Base-by-base conservation (phyloP, 2,888 invertebrate species). In the Oligia fasciuncula region DNA sequence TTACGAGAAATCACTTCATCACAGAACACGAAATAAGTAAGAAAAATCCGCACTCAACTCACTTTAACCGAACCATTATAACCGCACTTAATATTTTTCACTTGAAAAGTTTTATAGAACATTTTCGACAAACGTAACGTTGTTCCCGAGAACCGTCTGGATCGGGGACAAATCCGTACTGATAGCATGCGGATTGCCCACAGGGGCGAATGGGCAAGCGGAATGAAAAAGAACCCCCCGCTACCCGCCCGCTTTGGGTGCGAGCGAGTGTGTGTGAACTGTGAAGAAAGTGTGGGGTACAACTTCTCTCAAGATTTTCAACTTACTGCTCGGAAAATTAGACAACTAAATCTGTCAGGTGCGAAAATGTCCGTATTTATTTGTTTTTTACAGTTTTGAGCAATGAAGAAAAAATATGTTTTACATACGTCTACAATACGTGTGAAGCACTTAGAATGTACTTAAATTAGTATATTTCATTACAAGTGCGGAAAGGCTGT, bases 111-210 rank as follows among this genome's bases (percentile, higher is more conserved):
- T 81, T 19, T 51, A 43, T 19, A 60, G 3, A 43, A 60, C 57
- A 63, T 49, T 49, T 40, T 49, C 23, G 68, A 23, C 43, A 49
- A 43, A 69, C 66, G 49, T 40, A 62, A 73, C 60, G 17, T 51
- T 43, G 23, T 14, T 35, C 49, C 80, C 57, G 65, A 71, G 84
- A 40, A 88, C 89, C 86, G 79, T 65, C 73, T 77, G 79, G 73
- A 78, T 63, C 79, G 79, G 71, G 77, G 73, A 74, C 77, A 76
- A 85, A 79, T 84, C 65, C 82, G 76, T 67, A 87, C 88, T 88
- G 88, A 76, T 88, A 80, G 79, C 79, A 84, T 77, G 85, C 83
- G 83, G 79, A 81, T 87, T 77, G 87, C 72, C 72, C 71, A 79
- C 83, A 78, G 74, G 66, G 74, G 83, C 77, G 83, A 83, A 77